phyloP scores from a whole-genome alignment of 2,888 invertebrate genomes.

The Cheilosia vernalis region DNA sequence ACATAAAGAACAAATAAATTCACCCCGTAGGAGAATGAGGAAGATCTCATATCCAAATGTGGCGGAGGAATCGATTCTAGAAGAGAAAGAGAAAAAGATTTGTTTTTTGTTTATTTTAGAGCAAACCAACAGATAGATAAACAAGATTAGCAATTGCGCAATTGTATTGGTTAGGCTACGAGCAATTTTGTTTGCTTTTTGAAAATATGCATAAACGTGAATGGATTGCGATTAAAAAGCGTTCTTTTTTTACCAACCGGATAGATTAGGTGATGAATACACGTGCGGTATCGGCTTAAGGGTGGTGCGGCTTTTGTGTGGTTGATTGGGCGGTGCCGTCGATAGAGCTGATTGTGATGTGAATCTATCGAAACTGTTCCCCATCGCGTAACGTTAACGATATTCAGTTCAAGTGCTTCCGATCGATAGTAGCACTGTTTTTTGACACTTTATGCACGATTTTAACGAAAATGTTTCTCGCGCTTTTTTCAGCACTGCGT shows the following conservation, averaged over 20 bases:
- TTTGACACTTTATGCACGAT: conserved; percentile 19
- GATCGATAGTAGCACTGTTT: background rate
- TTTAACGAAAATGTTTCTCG: background rate
- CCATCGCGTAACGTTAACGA: conserved; percentile 76
- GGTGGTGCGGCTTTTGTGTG: conserved; percentile 38
- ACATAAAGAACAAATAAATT: conserved; percentile 74
- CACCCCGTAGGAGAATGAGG: conserved; percentile 82
- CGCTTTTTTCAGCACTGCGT: conserved; percentile 1
- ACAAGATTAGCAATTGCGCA: conserved; percentile 32
- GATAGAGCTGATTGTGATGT: conserved; percentile 68
- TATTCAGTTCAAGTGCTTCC: conserved; percentile 1
- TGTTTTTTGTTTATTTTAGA: conserved; percentile 32
- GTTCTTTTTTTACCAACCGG: conserved; percentile 79
- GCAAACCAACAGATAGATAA: conserved; percentile 8
- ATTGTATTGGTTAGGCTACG: conserved; percentile 17
- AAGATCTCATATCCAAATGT: conserved; percentile 81
- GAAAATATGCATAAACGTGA: conserved; percentile 21
- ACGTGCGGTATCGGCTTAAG: conserved; percentile 79
- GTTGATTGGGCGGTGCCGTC: conserved; percentile 42
- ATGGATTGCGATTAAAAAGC: conserved; percentile 35
- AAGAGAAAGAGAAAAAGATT: conserved; percentile 71
- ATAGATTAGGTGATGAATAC: conserved; percentile 81
- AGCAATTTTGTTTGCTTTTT: conserved; percentile 40
- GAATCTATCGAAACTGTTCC: conserved; percentile 81
- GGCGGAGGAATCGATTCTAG: conserved; percentile 69